Conservation (phyloP, 2,113 vertebrate species). For the Elachura formosa region DNA sequence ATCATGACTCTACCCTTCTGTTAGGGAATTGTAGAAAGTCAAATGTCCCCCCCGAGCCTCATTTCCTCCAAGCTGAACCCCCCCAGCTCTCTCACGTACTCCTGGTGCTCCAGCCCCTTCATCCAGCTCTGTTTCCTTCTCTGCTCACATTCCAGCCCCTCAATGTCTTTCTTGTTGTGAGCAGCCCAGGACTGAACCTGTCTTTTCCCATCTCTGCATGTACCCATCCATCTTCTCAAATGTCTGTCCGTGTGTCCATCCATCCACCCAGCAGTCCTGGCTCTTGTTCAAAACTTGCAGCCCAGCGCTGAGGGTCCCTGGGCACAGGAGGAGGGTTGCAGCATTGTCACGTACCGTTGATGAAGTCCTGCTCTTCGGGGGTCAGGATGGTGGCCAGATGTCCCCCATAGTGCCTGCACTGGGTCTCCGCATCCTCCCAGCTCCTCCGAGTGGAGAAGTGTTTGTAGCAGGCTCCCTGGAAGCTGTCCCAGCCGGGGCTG, state of each 20-base stretch:
- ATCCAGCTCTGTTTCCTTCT: not conserved
- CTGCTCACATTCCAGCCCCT: not conserved
- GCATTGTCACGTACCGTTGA: slow-evolving; percentile 76
- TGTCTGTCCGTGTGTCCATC: rapidly evolving
- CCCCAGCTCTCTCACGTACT: not conserved
- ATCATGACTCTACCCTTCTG: rapidly evolving
- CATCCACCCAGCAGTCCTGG: rapidly evolving
- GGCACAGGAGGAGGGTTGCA: not conserved
- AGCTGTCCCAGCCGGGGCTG: slow-evolving; percentile 84
- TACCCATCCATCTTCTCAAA: rapidly evolving
- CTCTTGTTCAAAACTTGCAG: not conserved
- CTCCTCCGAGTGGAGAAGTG: slow-evolving; percentile 84
- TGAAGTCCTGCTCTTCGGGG: slow-evolving; percentile 87
- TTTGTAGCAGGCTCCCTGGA: slow-evolving; percentile 89
- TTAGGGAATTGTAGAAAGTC: not conserved
- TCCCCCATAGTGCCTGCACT: slow-evolving; percentile 81
- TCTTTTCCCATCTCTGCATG: not conserved
- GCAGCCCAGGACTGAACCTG: not conserved
- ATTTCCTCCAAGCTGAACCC: not conserved
- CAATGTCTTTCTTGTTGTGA: not conserved
- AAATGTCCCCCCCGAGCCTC: not conserved
- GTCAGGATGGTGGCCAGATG: slow-evolving; percentile 89
- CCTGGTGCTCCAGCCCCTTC: not conserved
- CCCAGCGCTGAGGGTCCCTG: rapidly evolving
- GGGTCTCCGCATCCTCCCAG: slow-evolving; percentile 90